A percentile compares a stretch with the other conserved stretches of the same genome.
These are phyloP conservation scores for Pelecanoides urinatrix DNA, from an alignment of 2,113 vertebrate genomes.

Conservation along the genomic window DNA sequence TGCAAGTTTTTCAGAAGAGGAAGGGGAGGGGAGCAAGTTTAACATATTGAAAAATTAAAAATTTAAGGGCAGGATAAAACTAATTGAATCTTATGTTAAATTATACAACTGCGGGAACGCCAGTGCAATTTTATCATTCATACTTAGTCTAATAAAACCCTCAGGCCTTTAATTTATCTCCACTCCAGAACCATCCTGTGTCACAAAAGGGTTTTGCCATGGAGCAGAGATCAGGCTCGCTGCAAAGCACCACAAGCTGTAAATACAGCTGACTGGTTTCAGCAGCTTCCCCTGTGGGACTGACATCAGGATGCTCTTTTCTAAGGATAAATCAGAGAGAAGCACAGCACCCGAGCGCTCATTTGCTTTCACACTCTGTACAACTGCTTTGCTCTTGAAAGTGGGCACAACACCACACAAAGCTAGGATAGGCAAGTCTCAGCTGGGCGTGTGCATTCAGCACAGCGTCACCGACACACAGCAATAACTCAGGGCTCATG, in stretches of 20 bases:
- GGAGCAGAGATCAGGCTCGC: neutral
- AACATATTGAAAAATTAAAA: slow-evolving; percentile 38
- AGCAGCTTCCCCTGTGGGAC: neutral
- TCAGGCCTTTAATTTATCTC: slow-evolving; percentile 14
- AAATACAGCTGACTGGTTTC: neutral
- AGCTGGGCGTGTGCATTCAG: neutral
- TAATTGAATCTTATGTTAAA: neutral
- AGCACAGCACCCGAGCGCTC: neutral
- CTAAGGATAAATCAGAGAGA: neutral
- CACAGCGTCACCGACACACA: neutral
- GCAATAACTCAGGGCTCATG: neutral
- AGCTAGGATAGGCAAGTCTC: neutral
- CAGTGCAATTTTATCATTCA: slow-evolving; percentile 21
- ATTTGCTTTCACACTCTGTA: neutral
- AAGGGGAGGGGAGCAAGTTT: neutral
- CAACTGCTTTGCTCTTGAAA: neutral
- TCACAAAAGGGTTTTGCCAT: neutral
- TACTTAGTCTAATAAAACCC: neutral
- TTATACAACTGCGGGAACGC: neutral
- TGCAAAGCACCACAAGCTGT: neutral
- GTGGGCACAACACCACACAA: neutral
- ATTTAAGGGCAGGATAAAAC: slow-evolving; percentile 1
- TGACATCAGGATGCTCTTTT: neutral
- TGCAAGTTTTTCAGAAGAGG: neutral
- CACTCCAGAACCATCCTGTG: neutral